These are phyloP conservation scores for Heloderma charlesbogerti DNA, from an alignment of 2,113 vertebrate species.

Conservation along the genomic window DNA sequence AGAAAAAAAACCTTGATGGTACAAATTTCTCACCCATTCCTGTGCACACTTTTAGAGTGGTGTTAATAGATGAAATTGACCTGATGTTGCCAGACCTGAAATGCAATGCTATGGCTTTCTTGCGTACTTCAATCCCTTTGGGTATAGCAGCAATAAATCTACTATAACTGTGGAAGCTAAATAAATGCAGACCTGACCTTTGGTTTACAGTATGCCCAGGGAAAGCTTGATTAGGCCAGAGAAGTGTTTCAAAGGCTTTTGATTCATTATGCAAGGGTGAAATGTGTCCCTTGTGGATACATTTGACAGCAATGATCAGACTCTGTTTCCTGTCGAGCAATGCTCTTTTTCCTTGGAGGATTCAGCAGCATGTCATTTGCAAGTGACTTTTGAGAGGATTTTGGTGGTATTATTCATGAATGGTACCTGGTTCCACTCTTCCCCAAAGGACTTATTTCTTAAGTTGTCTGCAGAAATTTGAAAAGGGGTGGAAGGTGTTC, in stretches of 20 bases:
- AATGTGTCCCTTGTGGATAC: constrained; percentile 29
- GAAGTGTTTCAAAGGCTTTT: constrained; percentile 57
- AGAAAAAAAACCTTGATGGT: too few relatives aligned
- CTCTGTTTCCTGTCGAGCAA: constrained; percentile 50
- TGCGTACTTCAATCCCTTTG: constrained; percentile 25
- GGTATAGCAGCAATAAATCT: constrained; percentile 52
- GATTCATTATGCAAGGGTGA: constrained; percentile 50
- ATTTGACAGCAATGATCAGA: constrained; percentile 53
- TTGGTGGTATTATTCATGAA: constrained; percentile 34
- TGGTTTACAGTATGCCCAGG: constrained; percentile 60
- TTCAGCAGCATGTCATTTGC: constrained; percentile 45
- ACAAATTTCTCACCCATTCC: too few relatives aligned
- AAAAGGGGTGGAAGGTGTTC: neutral
- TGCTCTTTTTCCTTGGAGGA: constrained; percentile 56
- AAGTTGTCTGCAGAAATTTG: neutral
- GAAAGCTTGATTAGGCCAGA: constrained; percentile 62
- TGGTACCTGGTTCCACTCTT: neutral
- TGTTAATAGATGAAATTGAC: neutral
- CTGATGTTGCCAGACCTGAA: neutral
- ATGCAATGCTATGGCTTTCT: constrained; percentile 33
- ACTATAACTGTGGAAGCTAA: constrained; percentile 37
- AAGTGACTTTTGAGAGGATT: constrained; percentile 33
- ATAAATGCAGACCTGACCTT: constrained; percentile 67
- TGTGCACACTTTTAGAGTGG: neutral
- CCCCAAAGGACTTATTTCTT: constrained; percentile 44